Evolutionary conservation across 2,888 invertebrate species (phyloP).

Genomic region (Cheilosia soror): DNA sequence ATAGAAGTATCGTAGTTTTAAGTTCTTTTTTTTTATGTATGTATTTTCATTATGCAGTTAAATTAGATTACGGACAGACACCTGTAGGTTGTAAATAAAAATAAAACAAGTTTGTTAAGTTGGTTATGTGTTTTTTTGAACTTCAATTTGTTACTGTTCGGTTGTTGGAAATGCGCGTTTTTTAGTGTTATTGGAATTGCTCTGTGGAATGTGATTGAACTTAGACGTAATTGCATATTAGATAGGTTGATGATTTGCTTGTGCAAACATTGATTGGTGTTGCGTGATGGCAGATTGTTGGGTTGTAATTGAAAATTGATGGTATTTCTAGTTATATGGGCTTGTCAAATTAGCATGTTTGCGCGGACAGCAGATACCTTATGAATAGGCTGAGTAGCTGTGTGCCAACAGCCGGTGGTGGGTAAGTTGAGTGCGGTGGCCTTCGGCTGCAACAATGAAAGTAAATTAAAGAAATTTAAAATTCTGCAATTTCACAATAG

Average conservation of each 20-base stretch:
- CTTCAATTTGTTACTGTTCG: constrained; percentile 1
- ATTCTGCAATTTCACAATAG: background rate
- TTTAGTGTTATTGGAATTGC: background rate
- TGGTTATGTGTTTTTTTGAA: constrained; percentile 11
- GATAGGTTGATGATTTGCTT: constrained; percentile 10
- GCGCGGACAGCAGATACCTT: constrained; percentile 1
- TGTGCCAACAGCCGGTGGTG: constrained; percentile 19
- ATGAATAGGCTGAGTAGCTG: constrained; percentile 9
- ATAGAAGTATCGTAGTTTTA: constrained; percentile 10
- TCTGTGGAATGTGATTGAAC: constrained; percentile 25
- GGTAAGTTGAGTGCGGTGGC: constrained; percentile 2
- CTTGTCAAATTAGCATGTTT: constrained; percentile 29
- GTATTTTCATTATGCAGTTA: background rate
- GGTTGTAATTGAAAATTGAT: constrained; percentile 12
- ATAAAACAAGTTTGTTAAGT: constrained; percentile 15
- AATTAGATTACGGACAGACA: constrained; percentile 2
- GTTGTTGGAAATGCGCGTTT: background rate
- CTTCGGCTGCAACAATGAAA: background rate
- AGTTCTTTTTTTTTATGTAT: constrained; percentile 1
- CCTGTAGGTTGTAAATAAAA: constrained; percentile 23
- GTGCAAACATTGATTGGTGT: constrained; percentile 35
- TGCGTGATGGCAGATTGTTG: constrained; percentile 43
- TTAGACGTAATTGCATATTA: background rate
- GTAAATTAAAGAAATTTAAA: background rate
- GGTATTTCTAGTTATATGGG: background rate